A percentile compares a stretch with the other conserved stretches of the same genome.
Conservation (phyloP, 2,113 vertebrate genomes). For the Heloderma charlesbogerti region DNA sequence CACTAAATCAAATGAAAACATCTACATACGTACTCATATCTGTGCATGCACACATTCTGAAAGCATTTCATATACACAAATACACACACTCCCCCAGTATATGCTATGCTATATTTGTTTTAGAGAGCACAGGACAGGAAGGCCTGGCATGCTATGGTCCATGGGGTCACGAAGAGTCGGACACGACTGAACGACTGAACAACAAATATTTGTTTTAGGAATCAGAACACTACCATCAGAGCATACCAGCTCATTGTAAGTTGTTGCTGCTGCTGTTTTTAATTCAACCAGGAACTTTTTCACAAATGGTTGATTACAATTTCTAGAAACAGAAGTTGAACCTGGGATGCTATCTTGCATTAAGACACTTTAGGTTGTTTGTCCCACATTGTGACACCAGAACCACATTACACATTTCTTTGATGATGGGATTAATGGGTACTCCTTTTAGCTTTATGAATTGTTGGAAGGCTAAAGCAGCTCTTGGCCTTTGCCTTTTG, state of each 20-base stretch:
- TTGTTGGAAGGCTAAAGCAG: not conserved
- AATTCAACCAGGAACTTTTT: not conserved
- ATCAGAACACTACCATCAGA: too few relatives aligned
- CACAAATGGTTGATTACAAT: not conserved
- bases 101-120: not conserved
- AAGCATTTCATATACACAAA: not conserved
- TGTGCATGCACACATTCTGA: not conserved
- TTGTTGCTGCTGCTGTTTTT: not conserved
- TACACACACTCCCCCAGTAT: not conserved
- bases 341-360: not conserved
- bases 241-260: not conserved
- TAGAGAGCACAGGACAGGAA: too few relatives aligned
- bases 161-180: too few relatives aligned
- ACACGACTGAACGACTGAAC: too few relatives aligned
- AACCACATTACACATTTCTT: not conserved
- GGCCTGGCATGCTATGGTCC: too few relatives aligned
- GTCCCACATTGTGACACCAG: not conserved
- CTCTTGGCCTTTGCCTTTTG: not conserved
- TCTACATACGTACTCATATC: not conserved
- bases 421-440: not conserved
- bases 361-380: not conserved
- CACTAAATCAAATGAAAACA: slow-evolving; percentile 31
- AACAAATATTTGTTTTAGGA: not conserved
- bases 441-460: not conserved
- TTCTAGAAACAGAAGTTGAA: not conserved